A percentile compares a stretch with the other conserved stretches of the same genome.
These are phyloP conservation scores for Petroica traversi DNA, from an alignment of 2,113 vertebrate species.

Conservation along the genomic window DNA sequence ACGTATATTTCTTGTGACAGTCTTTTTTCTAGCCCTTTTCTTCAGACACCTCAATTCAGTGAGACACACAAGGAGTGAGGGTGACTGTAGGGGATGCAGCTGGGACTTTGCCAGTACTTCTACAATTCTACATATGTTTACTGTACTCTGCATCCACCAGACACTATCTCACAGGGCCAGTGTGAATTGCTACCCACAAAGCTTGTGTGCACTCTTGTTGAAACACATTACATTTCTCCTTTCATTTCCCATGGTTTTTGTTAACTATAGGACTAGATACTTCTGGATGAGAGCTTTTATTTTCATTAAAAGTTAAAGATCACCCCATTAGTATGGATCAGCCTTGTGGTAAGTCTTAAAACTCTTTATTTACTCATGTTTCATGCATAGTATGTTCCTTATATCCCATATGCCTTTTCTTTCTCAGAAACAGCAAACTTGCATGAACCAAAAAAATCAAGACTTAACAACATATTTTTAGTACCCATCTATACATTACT, in stretches of 20 bases:
- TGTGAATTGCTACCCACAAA: neutral
- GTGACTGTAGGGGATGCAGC: neutral
- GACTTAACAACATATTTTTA: neutral
- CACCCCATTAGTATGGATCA: neutral
- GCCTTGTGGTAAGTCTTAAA: neutral
- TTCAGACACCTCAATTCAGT: neutral
- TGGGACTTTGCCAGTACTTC: neutral
- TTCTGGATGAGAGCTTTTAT: neutral
- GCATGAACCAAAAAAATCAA: neutral
- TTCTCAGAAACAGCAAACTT: neutral
- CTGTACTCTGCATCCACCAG: neutral
- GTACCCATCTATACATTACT: neutral
- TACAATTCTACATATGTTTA: neutral
- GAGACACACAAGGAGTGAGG: neutral
- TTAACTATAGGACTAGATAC: neutral
- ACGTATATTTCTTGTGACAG: neutral
- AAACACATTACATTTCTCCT: neutral
- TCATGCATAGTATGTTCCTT: conserved; percentile 7
- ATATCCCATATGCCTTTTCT: neutral
- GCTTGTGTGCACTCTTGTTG: neutral
- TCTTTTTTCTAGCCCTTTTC: neutral
- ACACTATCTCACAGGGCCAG: neutral
- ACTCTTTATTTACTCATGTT: conserved; percentile 28
- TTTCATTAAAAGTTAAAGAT: conserved; percentile 13
- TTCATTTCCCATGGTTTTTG: neutral